Conservation (phyloP, 2,113 vertebrate species). For the Erpornis zantholeuca region DNA sequence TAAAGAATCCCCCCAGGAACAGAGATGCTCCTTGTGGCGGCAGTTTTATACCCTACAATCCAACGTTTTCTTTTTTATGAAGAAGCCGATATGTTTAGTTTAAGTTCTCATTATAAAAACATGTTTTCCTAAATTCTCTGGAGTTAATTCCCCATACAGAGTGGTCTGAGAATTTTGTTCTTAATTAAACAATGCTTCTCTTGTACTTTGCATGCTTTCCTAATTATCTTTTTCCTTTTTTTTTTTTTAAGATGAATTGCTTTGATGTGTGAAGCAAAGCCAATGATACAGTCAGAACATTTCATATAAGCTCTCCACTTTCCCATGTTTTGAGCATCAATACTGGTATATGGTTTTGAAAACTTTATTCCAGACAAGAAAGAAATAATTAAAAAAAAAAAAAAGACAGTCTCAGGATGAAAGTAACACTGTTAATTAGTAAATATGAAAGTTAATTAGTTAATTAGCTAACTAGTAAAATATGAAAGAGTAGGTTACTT, state of each 20-base stretch:
- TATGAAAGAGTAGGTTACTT: not conserved
- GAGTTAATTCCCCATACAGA: conserved; percentile 12
- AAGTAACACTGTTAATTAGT: not conserved
- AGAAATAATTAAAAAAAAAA: not conserved
- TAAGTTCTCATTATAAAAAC: conserved; percentile 27
- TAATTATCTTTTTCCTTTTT: not conserved
- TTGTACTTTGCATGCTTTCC: conserved; percentile 16
- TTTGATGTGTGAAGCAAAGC: conserved; percentile 35
- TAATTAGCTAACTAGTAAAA: not conserved
- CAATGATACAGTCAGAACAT: not conserved
- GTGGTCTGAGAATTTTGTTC: not conserved
- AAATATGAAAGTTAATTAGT: not conserved
- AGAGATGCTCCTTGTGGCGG: not conserved
- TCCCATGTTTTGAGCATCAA: not conserved
- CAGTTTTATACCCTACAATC: not conserved
- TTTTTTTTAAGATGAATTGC: not conserved
- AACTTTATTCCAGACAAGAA: not conserved
- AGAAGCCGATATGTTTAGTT: conserved; percentile 6
- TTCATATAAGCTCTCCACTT: not conserved
- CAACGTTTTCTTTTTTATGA: not conserved
- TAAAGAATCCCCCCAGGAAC: not conserved
- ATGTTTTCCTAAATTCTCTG: conserved; percentile 22
- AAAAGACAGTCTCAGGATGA: not conserved
- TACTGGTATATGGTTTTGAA: not conserved
- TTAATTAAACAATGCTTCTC: conserved; percentile 49